phyloP scores from a whole-genome alignment of 2,888 invertebrate genomes.

The Diarsia rubi region DNA sequence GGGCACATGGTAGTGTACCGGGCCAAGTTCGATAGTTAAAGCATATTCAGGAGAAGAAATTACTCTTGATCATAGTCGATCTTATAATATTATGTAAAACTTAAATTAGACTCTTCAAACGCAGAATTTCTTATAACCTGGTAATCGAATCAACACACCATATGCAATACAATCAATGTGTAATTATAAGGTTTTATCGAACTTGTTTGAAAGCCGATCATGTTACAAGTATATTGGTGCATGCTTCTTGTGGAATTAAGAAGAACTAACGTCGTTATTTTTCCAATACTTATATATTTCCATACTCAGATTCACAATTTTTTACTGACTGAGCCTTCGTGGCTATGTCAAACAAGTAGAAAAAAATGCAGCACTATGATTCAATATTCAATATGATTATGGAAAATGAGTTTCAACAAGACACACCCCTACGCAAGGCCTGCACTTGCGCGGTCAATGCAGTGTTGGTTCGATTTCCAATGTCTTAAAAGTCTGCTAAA shows the following conservation, averaged over 20 bases:
- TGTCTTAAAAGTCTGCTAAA: not conserved
- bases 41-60: not conserved
- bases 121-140: not conserved
- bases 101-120: not conserved
- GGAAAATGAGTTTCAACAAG: not conserved
- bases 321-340: not conserved
- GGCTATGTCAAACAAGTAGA: not conserved
- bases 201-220: not conserved
- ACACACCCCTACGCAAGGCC: not conserved
- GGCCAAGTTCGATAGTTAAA: constrained; percentile 11
- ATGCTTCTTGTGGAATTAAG: not conserved
- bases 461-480: constrained; percentile 21
- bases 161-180: not conserved
- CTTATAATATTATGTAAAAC: not conserved
- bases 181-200: too few species aligned
- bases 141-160: constrained; percentile 28
- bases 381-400: accelerated
- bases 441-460: not conserved
- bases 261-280: not conserved
- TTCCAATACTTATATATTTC: not conserved
- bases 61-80: constrained; percentile 17
- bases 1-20: constrained; percentile 6
- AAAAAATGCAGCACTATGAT: not conserved
- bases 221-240: not conserved
- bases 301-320: not conserved